Evolutionary conservation across 2,888 invertebrate species (phyloP).

Genomic region (Polietes domitor): DNA sequence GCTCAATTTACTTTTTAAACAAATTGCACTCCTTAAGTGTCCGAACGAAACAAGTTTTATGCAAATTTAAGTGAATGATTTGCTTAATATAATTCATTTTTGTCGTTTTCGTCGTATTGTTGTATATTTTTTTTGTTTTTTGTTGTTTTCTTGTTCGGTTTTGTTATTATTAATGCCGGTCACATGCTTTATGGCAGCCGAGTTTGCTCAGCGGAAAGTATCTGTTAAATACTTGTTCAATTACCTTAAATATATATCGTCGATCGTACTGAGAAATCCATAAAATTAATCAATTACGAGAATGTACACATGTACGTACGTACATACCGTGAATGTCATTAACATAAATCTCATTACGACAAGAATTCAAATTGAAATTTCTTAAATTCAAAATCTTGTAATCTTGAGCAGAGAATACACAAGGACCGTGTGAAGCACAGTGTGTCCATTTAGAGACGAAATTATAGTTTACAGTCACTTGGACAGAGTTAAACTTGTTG

Average conservation of each 20-base stretch:
- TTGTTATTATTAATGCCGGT: conserved; percentile 35
- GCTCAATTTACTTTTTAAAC: not conserved
- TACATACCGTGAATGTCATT: not conserved
- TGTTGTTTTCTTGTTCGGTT: no score
- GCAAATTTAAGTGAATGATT: conserved; percentile 41
- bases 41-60: conserved; percentile 28
- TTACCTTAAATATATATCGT: conserved; percentile 41
- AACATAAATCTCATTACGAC: not conserved
- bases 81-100: conserved; percentile 12
- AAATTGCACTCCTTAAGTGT: conserved; percentile 19
- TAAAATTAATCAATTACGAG: conserved; percentile 38
- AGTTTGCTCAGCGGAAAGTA: conserved; percentile 8
- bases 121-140: not conserved
- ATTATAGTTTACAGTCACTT: no score
- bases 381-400: no score
- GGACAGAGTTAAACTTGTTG: no score
- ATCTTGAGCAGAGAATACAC: no score
- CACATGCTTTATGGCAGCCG: conserved; percentile 31
- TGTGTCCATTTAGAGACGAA: no score
- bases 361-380: not conserved
- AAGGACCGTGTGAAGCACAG: no score
- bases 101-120: not conserved
- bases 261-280: not conserved
- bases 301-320: conserved; percentile 9
- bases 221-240: conserved; percentile 35